Conservation (phyloP, 2,797 vertebrate species). For the Clarias fuscus region DNA sequence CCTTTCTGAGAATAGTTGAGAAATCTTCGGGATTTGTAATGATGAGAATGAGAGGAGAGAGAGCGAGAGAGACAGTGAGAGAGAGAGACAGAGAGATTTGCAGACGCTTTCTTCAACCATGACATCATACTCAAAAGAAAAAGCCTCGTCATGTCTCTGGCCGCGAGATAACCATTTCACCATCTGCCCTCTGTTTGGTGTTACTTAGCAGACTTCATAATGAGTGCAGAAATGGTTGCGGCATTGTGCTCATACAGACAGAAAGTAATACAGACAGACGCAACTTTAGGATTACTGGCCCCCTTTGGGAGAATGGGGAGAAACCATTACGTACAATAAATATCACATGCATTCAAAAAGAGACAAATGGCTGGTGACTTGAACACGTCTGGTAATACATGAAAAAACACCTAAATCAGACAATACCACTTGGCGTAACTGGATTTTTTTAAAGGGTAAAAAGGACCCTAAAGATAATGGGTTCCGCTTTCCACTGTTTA, state of each 20-base stretch:
- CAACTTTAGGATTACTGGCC: background rate
- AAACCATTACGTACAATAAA: background rate
- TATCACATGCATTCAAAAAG: background rate
- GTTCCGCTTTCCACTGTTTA: background rate
- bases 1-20: constrained; percentile 48
- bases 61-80: background rate
- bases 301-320: background rate
- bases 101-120: background rate
- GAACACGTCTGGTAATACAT: background rate
- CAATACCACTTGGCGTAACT: background rate
- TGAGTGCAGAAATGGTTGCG: background rate
- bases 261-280: background rate
- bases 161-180: constrained; percentile 24
- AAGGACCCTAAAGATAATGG: no score
- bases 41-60: background rate
- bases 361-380: background rate
- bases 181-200: constrained; percentile 12
- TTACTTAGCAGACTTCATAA: constrained; percentile 22
- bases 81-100: background rate
- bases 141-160: constrained; percentile 13
- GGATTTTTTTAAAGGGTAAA: background rate
- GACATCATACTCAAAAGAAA: constrained; percentile 33
- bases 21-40: constrained; percentile 36
- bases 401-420: background rate
- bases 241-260: background rate